Conservation (phyloP, 2,888 invertebrate species). For the Zhengitettix transpicula region DNA sequence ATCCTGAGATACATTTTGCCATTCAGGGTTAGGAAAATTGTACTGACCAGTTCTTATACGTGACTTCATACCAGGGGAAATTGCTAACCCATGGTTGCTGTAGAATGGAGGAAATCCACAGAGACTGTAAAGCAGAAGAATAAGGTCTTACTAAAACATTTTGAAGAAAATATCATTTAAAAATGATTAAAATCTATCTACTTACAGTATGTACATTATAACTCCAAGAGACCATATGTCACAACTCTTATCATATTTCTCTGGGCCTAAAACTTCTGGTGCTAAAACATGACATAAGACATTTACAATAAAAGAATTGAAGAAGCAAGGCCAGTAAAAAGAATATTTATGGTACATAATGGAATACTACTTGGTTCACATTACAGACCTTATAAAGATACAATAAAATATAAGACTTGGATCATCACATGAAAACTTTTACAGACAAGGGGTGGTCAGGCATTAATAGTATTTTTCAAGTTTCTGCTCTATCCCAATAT, state of each 20-base stretch:
- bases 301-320: too few relatives aligned
- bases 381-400: too few relatives aligned
- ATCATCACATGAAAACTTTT: too few relatives aligned
- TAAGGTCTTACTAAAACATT: background rate
- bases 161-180: background rate
- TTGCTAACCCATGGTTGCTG: conserved; percentile 91
- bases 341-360: too few relatives aligned
- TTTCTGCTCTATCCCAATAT: too few relatives aligned
- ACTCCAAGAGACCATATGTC: conserved; percentile 99
- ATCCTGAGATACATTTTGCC: conserved; percentile 84
- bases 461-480: too few relatives aligned
- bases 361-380: too few relatives aligned
- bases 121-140: conserved; percentile 30
- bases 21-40: conserved; percentile 91
- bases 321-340: too few relatives aligned
- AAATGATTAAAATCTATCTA: conserved; percentile 15
- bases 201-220: conserved; percentile 94
- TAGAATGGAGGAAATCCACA: conserved; percentile 99
- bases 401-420: too few relatives aligned
- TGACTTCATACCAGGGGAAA: conserved; percentile 98
- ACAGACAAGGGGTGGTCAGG: too few relatives aligned
- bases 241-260: conserved; percentile 97
- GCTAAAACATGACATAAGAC: conserved; percentile 28
- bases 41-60: conserved; percentile 90
- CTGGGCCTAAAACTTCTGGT: conserved; percentile 83